Evolutionary conservation across 2,113 vertebrate species (phyloP), one percentile per base, ranked within the genome.

Genomic region (Odocoileus virginianus): DNA sequence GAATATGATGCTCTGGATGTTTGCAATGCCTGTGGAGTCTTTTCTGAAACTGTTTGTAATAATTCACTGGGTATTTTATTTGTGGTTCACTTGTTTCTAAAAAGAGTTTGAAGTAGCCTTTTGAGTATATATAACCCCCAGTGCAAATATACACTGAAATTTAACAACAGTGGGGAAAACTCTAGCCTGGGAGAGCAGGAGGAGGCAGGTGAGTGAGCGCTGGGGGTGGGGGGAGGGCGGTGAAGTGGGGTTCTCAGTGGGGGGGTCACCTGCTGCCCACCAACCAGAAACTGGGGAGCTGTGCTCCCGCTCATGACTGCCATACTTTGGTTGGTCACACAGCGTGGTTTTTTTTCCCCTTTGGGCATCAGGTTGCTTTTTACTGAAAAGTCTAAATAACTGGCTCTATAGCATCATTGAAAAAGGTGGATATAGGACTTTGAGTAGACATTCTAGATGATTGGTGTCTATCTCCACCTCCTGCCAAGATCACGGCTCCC

Each of bases 51-150:
- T 60, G 30, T 55, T 81, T 55, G 36, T 64, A 52, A 78, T 45
- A 45, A 55, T 54, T 45, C 67, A 36, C 67, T 55, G 57, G 9
- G 36, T 55, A 15, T 82, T 71, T 58, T 28, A 40, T 58, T 88
- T 76, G 54, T 52, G 30, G 55, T n/a, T 30, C 86, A 54, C 57
- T 92, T 93, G 47, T 95, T 86, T 90, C 64, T 40, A 30, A 87
- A 87, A 57, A 79, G 43, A n/a, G 10, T 54, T 87, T 61, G 50
- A 85, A 93, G 28, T 87, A 78, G 50, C 33, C 90, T 47, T 84
- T 45, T 67, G 25, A 50, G 7, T 67, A 19, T 79, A 14, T 61
- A 17, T 64, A 91, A 74, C 2, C 23, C 27, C 17, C 5, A 7
- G 25, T 1, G 3, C 17, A 50, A 47, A 33, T 52, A 47, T 7